Percentiles rank a stretch among this genome's conserved stretches.
Evolutionary conservation across 2,888 invertebrate species (phyloP).

Genomic region (Volucella zonaria): DNA sequence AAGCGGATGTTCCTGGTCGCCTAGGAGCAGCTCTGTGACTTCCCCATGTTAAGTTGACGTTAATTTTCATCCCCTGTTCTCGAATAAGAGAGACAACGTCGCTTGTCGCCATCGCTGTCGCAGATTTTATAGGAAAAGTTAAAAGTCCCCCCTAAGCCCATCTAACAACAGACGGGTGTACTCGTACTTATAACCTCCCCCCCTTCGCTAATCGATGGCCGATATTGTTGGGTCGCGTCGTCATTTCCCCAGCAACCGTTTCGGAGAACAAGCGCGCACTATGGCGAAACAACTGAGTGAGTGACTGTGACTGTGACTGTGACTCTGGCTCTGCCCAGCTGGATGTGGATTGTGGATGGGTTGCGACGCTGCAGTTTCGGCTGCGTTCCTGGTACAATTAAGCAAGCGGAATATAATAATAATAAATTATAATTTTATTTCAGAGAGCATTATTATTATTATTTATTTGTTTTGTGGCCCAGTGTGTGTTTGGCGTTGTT

Average conservation of each 20-base stretch:
- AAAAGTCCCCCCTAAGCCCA: slow-evolving; percentile 23
- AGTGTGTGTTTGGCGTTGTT: too few relatives aligned
- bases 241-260: too few relatives aligned
- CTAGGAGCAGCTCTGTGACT: slow-evolving; percentile 81
- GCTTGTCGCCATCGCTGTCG: slow-evolving; percentile 3
- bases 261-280: too few relatives aligned
- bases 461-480: slow-evolving; percentile 62
- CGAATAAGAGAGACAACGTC: slow-evolving; percentile 1
- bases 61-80: slow-evolving; percentile 69
- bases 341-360: background rate
- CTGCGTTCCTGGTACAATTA: slow-evolving; percentile 82
- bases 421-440: slow-evolving; percentile 82
- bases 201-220: too few relatives aligned
- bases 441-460: slow-evolving; percentile 77
- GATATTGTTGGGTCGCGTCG: too few relatives aligned
- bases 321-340: slow-evolving; percentile 29
- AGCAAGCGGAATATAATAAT: slow-evolving; percentile 83
- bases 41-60: slow-evolving; percentile 80
- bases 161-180: too few relatives aligned
- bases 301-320: background rate
- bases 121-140: slow-evolving; percentile 17
- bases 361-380: slow-evolving; percentile 75
- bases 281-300: too few relatives aligned
- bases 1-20: slow-evolving; percentile 76
- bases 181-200: background rate